A percentile compares a stretch with the other conserved stretches of the same genome.
phyloP scores from a whole-genome alignment of 2,797 vertebrate genomes.

The Synaphobranchus kaupii region DNA sequence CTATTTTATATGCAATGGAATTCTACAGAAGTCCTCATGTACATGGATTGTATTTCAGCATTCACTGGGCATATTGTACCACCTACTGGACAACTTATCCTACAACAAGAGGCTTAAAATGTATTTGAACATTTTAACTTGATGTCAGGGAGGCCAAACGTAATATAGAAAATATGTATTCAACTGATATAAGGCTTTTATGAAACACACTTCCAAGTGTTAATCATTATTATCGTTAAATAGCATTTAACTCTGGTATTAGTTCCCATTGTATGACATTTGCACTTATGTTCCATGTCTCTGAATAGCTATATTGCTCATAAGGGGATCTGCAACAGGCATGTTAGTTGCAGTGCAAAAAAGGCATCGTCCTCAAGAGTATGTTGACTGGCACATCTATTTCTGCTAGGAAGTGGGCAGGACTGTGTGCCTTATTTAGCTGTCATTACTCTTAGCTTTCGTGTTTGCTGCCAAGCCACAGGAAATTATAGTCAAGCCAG shows the following conservation, averaged over 20 bases:
- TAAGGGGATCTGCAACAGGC: background rate
- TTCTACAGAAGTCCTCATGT: background rate
- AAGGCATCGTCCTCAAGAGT: background rate
- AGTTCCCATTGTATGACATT: background rate
- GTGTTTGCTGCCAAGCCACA: conserved; percentile 1
- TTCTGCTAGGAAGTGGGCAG: conserved; percentile 11
- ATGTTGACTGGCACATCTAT: conserved; percentile 10
- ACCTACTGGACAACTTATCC: conserved; percentile 1
- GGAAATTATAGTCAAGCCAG: conserved; percentile 10
- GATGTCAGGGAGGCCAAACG: background rate
- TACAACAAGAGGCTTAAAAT: background rate
- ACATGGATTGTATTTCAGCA: background rate
- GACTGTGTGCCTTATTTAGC: background rate
- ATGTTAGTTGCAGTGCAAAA: background rate
- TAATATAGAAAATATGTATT: background rate
- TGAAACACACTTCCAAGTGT: background rate
- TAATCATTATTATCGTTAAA: background rate
- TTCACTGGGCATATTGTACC: background rate
- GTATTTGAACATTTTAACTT: background rate
- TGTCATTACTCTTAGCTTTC: conserved; percentile 4
- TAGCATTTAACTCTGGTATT: background rate
- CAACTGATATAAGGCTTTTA: background rate
- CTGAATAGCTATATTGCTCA: conserved; percentile 1
- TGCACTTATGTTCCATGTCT: background rate
- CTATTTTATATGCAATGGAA: background rate